Evolutionary conservation across 2,797 vertebrate species (phyloP).

Genomic region (Morelia viridis): DNA sequence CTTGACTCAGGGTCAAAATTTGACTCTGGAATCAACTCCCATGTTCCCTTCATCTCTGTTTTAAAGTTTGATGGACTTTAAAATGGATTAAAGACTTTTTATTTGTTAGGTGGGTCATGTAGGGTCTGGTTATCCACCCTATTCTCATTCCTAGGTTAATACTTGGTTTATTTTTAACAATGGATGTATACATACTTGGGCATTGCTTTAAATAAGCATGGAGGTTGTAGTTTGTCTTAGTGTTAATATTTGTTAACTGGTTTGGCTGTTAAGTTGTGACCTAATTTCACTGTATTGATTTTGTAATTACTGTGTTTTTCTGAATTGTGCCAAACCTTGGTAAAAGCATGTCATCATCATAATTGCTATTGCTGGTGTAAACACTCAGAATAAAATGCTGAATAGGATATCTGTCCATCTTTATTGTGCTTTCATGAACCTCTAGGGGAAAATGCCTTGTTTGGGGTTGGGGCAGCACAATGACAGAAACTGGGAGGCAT

Average conservation of each 20-base stretch:
- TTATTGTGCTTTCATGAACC: background rate
- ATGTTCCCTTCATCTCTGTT: background rate
- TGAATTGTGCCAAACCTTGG: background rate
- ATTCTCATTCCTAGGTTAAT: background rate
- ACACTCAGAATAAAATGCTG: background rate
- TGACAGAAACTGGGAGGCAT: background rate
- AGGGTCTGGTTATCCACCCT: background rate
- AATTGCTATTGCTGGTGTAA: background rate
- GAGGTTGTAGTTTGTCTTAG: background rate
- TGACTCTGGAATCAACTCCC: background rate
- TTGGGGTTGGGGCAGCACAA: background rate
- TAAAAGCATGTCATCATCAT: background rate
- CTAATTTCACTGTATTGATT: background rate
- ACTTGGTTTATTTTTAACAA: background rate
- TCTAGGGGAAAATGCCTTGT: background rate
- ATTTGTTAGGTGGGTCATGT: background rate
- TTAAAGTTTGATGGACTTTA: background rate
- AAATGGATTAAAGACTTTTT: background rate
- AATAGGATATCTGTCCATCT: background rate
- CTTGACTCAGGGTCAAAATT: background rate
- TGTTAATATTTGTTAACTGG: background rate
- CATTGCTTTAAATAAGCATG: background rate
- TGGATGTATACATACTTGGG: background rate
- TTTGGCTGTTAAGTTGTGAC: background rate
- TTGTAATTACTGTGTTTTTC: background rate